Base-by-base conservation (phyloP, 2,888 invertebrate genomes). In the Metalampra italica region DNA sequence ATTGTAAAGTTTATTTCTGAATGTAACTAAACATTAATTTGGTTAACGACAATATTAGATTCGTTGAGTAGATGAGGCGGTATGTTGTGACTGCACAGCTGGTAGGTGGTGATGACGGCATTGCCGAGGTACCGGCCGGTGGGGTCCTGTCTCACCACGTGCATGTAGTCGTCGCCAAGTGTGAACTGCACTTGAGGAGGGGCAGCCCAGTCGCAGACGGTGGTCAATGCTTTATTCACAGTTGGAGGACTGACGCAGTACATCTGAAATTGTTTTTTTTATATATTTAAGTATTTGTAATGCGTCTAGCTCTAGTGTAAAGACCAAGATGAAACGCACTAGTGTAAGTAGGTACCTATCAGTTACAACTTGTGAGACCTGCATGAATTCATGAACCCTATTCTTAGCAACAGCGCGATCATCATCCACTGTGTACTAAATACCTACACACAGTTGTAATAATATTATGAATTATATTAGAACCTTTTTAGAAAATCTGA, bases 161-260 rank as follows among this genome's bases (percentile, higher is more conserved):
- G 82, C 68, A 85, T 63, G 56, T 78, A 83, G 1, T 81, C 82
- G 44, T 87, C 86, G 0, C 78, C 81, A 3, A 86, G 55, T 0
- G 82, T 82, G 55, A 80, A 83, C 49, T 78, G 70, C 0, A 86
- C 82, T 43, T 77, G 78, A 0, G 86, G 86, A 0, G 86, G 82
- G 0, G 85, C 83, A 0, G 59, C 71, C 85, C 85, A 85, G 57
- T 87, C 87, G 63, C 86, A 87, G 0, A 85, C 84, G 0, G 66
- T 65, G 0, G 83, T 77, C 40, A 72, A 69, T 0, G 71, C 84
- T 45, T 76, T 78, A 46, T 76, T 76, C 9, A 86, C 80, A 1
- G 74, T 59, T 0, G 82, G 55, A 0, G 86, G 86, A 40, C 77
- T 78, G 1, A 82, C 43, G 61, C 86, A 87, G 63, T 59, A 82